Percentiles rank a stretch among this genome's conserved stretches.
Evolutionary conservation across 2,113 vertebrate species (phyloP).

Genomic region (Labrus mixtus): DNA sequence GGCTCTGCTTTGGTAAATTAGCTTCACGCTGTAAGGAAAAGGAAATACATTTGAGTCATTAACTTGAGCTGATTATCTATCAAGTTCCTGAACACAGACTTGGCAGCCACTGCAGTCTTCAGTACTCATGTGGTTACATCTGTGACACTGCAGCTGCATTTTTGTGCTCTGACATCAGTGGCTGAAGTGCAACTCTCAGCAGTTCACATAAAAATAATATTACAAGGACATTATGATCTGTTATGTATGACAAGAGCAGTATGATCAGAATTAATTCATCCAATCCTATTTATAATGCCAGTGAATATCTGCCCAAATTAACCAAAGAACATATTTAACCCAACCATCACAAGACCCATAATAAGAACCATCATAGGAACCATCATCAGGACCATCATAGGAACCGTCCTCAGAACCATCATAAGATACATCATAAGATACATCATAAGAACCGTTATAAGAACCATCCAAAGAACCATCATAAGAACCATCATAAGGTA

Average conservation of each 20-base stretch:
- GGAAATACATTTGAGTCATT: conserved; percentile 61
- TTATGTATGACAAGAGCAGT: conserved; percentile 19
- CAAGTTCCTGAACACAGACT: conserved; percentile 45
- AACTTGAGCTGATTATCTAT: conserved; percentile 58
- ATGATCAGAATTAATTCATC: not conserved
- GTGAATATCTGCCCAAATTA: too few relatives aligned
- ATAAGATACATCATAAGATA: too few relatives aligned
- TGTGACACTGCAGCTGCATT: conserved; percentile 57
- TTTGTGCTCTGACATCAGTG: conserved; percentile 63
- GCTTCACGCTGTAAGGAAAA: conserved; percentile 8
- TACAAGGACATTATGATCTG: conserved; percentile 23
- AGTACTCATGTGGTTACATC: conserved; percentile 42
- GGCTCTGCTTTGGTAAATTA: conserved; percentile 47
- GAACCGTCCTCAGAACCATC: too few relatives aligned
- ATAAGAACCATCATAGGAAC: too few relatives aligned
- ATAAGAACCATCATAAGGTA: too few relatives aligned
- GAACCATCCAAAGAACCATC: too few relatives aligned
- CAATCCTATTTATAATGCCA: not conserved
- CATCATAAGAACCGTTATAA: too few relatives aligned
- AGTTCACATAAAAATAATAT: conserved; percentile 25
- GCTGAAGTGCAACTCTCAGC: conserved; percentile 33
- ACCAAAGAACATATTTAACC: too few relatives aligned
- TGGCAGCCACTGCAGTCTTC: conserved; percentile 29
- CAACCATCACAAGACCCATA: too few relatives aligned
- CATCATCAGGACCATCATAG: too few relatives aligned